Conservation (phyloP, 2,888 invertebrate genomes). For the Agonum fuliginosum region DNA sequence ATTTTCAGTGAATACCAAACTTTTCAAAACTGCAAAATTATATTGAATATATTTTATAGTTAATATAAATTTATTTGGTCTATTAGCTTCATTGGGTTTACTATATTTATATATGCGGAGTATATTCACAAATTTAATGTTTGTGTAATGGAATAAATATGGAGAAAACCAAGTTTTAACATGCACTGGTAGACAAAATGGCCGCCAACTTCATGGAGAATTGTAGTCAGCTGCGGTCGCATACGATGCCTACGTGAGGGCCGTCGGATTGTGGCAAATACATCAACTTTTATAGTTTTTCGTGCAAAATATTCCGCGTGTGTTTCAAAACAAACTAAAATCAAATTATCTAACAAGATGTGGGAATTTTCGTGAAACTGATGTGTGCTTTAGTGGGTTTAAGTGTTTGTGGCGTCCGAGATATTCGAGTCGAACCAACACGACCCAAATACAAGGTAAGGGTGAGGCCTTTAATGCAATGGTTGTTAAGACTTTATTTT, state of each 20-base stretch:
- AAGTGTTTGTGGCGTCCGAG: slow-evolving; percentile 51
- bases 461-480: slow-evolving; percentile 58
- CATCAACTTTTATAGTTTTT: slow-evolving; percentile 48
- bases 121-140: background rate
- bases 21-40: background rate
- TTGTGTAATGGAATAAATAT: background rate
- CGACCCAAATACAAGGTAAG: slow-evolving; percentile 60
- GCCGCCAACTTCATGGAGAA: slow-evolving; percentile 57
- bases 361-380: slow-evolving; percentile 34
- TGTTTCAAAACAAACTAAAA: background rate
- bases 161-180: slow-evolving; percentile 27
- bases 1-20: slow-evolving; percentile 36
- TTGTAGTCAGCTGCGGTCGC: slow-evolving; percentile 59
- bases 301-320: slow-evolving; percentile 34
- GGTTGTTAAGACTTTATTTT: slow-evolving; percentile 51
- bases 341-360: slow-evolving; percentile 37
- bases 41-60: background rate
- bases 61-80: background rate
- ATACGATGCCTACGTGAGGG: slow-evolving; percentile 58
- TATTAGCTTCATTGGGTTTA: background rate
- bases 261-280: slow-evolving; percentile 56
- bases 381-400: slow-evolving; percentile 53
- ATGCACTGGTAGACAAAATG: slow-evolving; percentile 43
- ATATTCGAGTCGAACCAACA: slow-evolving; percentile 56
- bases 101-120: background rate